Base-by-base conservation (phyloP, 2,888 invertebrate species). In the Ecliptopera silaceata region DNA sequence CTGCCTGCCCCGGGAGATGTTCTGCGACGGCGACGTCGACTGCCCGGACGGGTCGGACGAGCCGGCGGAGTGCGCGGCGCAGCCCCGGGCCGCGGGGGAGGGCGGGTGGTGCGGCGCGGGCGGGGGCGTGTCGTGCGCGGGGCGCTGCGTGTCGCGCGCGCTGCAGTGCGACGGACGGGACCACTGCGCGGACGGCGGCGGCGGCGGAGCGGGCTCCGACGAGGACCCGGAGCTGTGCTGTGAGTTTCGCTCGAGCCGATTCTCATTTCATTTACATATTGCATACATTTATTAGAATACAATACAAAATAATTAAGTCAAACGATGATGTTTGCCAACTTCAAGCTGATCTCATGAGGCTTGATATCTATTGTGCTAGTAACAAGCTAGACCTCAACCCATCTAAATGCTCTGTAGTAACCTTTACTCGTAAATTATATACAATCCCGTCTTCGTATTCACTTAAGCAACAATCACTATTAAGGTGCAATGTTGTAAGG, bases 31-130 rank as follows among this genome's bases (percentile, higher is more conserved):
- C 66, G 94, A 94, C 76, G 74, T 82, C 59, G 94, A 91, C 88
- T 95, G 97, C 82, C 92, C 92, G 22, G 95, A 95, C 77, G 93
- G 93, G 6, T 93, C 94, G 48, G 96, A 96, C 79, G 96, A 96
- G 83, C 93, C 93, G 34, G 83, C 79, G 11, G 83, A 77, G 44
- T 84, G 85, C 72, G 58, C 52, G 62, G 42, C 47, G 36, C 15
- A 54, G 54, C 57, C 55, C 12, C 20, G 1, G 12, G 29, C 8
- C 4, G 31, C 1, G 4, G 48, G 3, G 29, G 43, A 48, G 57
- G 59, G 55, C 43, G 32, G 45, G 12, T 66, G 52, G 69, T 78
- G 79, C 73, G 86, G 58, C 17, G 66, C 56, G 61, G 80, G 84
- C 4, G 87, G 91, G 15, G 92, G 94, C 70, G 93, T 94, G 71